Evolutionary conservation across 2,797 vertebrate genomes (phyloP), one percentile per base, ranked within the genome.

Genomic region (Poecilia wingei): DNA sequence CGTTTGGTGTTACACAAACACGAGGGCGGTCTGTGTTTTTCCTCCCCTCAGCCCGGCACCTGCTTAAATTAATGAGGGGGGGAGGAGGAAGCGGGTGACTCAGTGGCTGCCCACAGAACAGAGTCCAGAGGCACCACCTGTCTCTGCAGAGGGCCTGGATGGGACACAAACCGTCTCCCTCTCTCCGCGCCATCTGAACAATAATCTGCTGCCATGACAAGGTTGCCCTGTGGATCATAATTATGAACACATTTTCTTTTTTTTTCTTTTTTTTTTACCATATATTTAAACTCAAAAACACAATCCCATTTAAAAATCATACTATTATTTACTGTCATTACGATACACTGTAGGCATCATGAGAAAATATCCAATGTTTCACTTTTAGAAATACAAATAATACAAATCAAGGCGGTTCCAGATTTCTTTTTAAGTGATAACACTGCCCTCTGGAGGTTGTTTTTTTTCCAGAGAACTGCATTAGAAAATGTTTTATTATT

Each of bases 371-470:
- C 8, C 12, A 39, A 25, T 51, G 25, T 41, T 55, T 16, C 9
- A 55, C 25, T 53, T 55, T 74, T 31, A 53, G 2, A 73, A 68
- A 69, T n/a, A 45, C 20, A 69, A 45, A 28, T 31, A 31, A 31
- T 31, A 31, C 31, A 31, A 31, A 31, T 31, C 31, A 31, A 31
- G 2, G 39, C 36, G 0, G 1, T 20, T 64, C 33, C 33, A 36
- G 61, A 64, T 64, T 64, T 64, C 33, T 20, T 61, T 31, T 61
- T 20, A 78, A 91, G 78, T 4, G 47, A 14, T 82, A 86, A 90
- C 82, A 93, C 88, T 93, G 92, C 92, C 93, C 82, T 80, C 93
- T 68, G 76, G 88, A 87, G 94, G 76, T 61, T 31, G n/a, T 70
- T 68, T 0, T 47, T 66, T 31, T 70, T 70, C 0, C 45, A 6